phyloP scores from a whole-genome alignment of 2,888 invertebrate genomes.

The Amblyjoppa fuscipennis region DNA sequence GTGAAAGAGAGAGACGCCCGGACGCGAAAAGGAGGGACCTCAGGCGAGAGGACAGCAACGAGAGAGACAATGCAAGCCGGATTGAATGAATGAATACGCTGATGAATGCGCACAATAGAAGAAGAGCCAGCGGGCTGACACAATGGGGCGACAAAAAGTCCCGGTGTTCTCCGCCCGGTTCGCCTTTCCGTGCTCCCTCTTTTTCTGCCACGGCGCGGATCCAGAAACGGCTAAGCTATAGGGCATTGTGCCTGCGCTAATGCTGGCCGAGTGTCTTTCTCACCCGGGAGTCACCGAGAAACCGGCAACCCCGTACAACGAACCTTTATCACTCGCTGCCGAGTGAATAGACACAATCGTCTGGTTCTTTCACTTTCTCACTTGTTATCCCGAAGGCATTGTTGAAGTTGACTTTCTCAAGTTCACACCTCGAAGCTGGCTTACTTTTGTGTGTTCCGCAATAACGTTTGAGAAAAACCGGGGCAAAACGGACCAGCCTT shows the following conservation, averaged over 20 bases:
- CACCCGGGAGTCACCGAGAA: conserved; percentile 29
- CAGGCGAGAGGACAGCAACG: conserved; percentile 78
- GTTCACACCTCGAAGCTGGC: background rate
- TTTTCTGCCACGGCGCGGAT: conserved; percentile 37
- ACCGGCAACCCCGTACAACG: conserved; percentile 39
- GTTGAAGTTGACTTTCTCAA: background rate
- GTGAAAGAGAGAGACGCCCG: conserved; percentile 11
- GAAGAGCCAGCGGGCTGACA: conserved; percentile 73
- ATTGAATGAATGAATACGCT: conserved; percentile 84
- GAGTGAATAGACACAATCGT: conserved; percentile 32
- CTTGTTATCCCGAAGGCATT: background rate
- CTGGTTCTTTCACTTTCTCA: background rate
- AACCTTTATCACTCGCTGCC: conserved; percentile 59
- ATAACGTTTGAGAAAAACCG: no score
- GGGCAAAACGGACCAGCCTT: no score
- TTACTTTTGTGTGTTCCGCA: background rate
- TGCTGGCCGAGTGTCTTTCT: conserved; percentile 29
- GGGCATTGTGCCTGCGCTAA: background rate
- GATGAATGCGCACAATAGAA: conserved; percentile 84
- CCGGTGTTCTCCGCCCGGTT: conserved; percentile 37
- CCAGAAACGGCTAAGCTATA: conserved; percentile 55
- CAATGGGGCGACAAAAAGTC: conserved; percentile 71
- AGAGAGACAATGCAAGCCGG: conserved; percentile 80
- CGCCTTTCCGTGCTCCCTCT: conserved; percentile 32
- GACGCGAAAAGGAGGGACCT: conserved; percentile 73